phyloP scores from a whole-genome alignment of 1,140 invertebrate genomes.

The Saccostrea glomerata region DNA sequence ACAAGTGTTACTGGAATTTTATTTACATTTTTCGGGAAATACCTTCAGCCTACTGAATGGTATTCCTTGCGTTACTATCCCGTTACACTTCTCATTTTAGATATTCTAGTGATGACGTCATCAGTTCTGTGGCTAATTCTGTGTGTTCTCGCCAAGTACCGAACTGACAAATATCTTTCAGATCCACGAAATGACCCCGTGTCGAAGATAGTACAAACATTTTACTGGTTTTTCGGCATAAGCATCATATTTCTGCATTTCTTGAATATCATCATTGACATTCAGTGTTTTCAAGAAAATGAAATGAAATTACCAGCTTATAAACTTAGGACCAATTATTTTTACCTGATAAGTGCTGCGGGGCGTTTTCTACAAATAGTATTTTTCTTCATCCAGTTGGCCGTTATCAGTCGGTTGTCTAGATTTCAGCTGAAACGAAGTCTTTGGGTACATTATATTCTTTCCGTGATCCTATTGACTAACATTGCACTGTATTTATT shows the following conservation, averaged over 20 bases:
- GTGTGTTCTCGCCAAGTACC: neutral
- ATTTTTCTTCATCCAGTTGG: neutral
- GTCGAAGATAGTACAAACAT: neutral
- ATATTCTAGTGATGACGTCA: neutral
- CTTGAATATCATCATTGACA: neutral
- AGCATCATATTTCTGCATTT: neutral
- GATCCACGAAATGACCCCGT: constrained; percentile 4
- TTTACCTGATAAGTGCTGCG: neutral
- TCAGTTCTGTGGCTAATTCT: neutral
- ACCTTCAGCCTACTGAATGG: neutral
- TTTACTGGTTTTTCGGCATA: neutral
- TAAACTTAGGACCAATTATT: neutral
- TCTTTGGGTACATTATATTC: neutral
- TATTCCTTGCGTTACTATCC: neutral
- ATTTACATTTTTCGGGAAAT: neutral
- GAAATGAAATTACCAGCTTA: neutral
- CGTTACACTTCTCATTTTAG: neutral
- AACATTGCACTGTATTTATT: neutral
- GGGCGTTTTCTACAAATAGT: neutral
- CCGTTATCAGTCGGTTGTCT: neutral
- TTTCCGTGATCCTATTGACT: neutral
- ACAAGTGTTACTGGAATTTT: neutral
- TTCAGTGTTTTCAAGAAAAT: neutral
- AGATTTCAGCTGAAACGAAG: neutral
- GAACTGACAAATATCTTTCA: neutral